These are phyloP conservation scores for Limenitis camilla DNA, from an alignment of 2,888 invertebrate species.

Conservation along the genomic window DNA sequence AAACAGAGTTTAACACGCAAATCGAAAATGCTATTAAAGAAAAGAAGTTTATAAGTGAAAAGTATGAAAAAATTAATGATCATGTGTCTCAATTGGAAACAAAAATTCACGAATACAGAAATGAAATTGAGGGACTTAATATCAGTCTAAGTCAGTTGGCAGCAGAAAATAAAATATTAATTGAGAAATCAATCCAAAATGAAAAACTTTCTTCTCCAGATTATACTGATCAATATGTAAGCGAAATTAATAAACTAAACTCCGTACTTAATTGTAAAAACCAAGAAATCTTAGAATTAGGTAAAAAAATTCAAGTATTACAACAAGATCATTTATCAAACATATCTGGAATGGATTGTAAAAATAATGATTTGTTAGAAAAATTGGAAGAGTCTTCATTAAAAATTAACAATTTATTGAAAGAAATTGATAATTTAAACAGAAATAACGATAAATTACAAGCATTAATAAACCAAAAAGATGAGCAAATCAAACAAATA, in stretches of 20 bases:
- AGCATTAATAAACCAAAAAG: slow-evolving; percentile 40
- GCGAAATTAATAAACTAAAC: slow-evolving; percentile 74
- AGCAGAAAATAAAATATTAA: slow-evolving; percentile 47
- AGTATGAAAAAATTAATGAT: slow-evolving; percentile 62
- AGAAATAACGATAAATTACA: slow-evolving; percentile 42
- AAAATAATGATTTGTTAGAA: slow-evolving; percentile 50
- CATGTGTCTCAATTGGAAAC: slow-evolving; percentile 58
- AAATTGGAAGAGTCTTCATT: slow-evolving; percentile 33
- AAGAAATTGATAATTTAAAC: slow-evolving; percentile 38
- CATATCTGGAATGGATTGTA: slow-evolving; percentile 40
- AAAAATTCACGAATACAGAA: slow-evolving; percentile 51
- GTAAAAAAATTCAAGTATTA: slow-evolving; percentile 39
- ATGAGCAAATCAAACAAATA: slow-evolving; percentile 52
- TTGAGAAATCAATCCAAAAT: slow-evolving; percentile 35
- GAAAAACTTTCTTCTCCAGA: slow-evolving; percentile 41
- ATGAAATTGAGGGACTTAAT: slow-evolving; percentile 46
- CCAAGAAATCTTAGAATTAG: slow-evolving; percentile 55
- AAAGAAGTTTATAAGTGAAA: slow-evolving; percentile 63
- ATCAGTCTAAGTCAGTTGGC: slow-evolving; percentile 50
- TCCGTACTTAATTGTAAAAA: slow-evolving; percentile 67
- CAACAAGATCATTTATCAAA: slow-evolving; percentile 38
- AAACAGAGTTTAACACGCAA: slow-evolving; percentile 62
- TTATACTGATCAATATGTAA: slow-evolving; percentile 66
- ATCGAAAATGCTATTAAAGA: slow-evolving; percentile 64
- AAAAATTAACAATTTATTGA: slow-evolving; percentile 34